A percentile compares a stretch with the other conserved stretches of the same genome.
These are phyloP conservation scores for Propithecus perrieri DNA, from an alignment of 2,797 vertebrate species.

Conservation along the genomic window DNA sequence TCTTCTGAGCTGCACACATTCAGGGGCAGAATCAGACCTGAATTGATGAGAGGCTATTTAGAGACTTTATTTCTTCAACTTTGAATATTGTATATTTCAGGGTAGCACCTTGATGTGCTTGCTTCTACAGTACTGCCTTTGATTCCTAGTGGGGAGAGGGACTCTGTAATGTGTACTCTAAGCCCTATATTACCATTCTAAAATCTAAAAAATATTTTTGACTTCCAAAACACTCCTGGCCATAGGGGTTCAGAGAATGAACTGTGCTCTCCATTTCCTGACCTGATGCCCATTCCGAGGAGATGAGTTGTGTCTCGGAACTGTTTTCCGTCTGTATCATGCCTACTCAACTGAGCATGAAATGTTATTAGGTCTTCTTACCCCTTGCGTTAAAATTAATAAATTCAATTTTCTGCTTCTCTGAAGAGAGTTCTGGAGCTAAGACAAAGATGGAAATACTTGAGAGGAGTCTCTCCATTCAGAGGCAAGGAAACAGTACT, in stretches of 20 bases:
- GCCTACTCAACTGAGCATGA: not conserved
- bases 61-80: not conserved
- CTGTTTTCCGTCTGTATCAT: not conserved
- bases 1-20: not conserved
- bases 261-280: not conserved
- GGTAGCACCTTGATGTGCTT: not conserved
- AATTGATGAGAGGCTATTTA: not conserved
- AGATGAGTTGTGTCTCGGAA: not conserved
- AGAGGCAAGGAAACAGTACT: not conserved
- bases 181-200: not conserved
- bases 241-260: not conserved
- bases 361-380: not conserved
- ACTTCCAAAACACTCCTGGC: not conserved
- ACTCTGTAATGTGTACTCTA: not conserved
- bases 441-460: not conserved
- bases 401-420: not conserved
- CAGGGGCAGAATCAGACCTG: not conserved
- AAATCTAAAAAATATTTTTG: not conserved
- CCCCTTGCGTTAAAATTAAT: not conserved
- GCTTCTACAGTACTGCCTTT: not conserved
- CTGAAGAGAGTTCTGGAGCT: not conserved
- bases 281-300: not conserved
- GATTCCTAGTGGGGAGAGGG: not conserved
- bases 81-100: not conserved
- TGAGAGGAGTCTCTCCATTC: not conserved